Base-by-base conservation (phyloP, 2,888 invertebrate species). In the Chymomyza procnemis region DNA sequence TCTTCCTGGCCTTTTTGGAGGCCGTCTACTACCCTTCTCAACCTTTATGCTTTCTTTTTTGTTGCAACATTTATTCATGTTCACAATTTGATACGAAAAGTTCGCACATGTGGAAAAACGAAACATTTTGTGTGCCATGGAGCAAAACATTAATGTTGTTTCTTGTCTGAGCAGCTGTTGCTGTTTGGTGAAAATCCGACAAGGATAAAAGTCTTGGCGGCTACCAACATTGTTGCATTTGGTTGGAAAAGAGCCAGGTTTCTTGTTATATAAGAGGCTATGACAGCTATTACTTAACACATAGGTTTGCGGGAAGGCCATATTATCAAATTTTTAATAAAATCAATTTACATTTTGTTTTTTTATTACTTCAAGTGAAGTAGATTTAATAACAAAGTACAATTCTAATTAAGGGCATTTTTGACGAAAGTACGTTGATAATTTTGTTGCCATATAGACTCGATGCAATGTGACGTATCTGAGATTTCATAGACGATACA, bases 31-130 rank as follows among this genome's bases (percentile, higher is more conserved):
- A n/a, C n/a, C n/a, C n/a, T n/a, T n/a, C n/a, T n/a, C n/a, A n/a
- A n/a, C n/a, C n/a, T n/a, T n/a, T n/a, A n/a, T n/a, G n/a, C n/a
- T n/a, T n/a, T 4, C 30, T n/a, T 18, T 54, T 65, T 48, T 59
- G 16, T 61, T 65, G 66, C 19, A 78, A 78, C 79, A 78, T 78
- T 80, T 76, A 79, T 80, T 76, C 79, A 78, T 80, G 79, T 80
- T 80, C 78, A 80, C 81, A 80, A 80, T 80, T 80, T 80, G 78
- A 80, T 80, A 78, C 80, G 80, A 78, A 80, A 75, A 73, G 80
- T 41, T 41, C 79, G 80, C 79, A 79, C 80, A 78, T 80, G 79
- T 80, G 79, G 74, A 76, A 79, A 80, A 79, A 76, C 80, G 78
- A 80, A 80, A 80, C 79, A 80, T 80, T 80, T 80, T 79, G 79